Evolutionary conservation across 2,113 vertebrate species (phyloP).

Genomic region (Gadus macrocephalus): DNA sequence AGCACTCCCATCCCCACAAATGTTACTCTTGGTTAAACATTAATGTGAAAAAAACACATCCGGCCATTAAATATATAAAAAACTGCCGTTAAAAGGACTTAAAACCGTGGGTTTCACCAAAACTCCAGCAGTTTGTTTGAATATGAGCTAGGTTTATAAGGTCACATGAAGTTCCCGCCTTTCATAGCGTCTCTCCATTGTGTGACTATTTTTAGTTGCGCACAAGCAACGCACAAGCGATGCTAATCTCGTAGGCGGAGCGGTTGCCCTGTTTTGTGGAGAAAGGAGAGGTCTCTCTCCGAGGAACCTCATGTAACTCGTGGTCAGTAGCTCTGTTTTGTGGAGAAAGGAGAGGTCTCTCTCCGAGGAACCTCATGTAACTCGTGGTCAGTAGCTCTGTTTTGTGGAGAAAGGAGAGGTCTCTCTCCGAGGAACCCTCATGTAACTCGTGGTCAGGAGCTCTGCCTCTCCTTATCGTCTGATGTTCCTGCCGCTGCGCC

Average conservation of each 20-base stretch:
- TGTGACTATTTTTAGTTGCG: constrained; percentile 49
- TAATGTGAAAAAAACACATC: constrained; percentile 7
- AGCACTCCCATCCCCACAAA: not conserved
- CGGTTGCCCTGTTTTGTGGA: constrained; percentile 9
- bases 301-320: constrained; percentile 32
- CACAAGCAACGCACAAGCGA: constrained; percentile 45
- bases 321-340: constrained; percentile 5
- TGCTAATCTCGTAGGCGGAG: constrained; percentile 47
- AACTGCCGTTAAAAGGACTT: too few relatives aligned
- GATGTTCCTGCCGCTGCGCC: constrained; percentile 12
- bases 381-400: constrained; percentile 10
- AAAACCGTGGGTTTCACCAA: too few relatives aligned
- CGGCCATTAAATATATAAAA: not conserved
- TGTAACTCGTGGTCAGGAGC: constrained; percentile 24
- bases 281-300: constrained; percentile 38
- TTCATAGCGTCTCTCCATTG: constrained; percentile 46
- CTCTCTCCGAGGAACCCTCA: constrained; percentile 32
- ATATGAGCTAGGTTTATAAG: constrained; percentile 30
- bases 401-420: constrained; percentile 27
- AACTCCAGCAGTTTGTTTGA: constrained; percentile 11
- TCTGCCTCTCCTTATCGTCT: not conserved
- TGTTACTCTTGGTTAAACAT: constrained; percentile 15
- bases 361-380: constrained; percentile 37
- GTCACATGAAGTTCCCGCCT: constrained; percentile 30
- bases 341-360: constrained; percentile 35